These are phyloP conservation scores for Lindbergichthys nudifrons DNA, from an alignment of 2,797 vertebrate genomes.

Conservation along the genomic window DNA sequence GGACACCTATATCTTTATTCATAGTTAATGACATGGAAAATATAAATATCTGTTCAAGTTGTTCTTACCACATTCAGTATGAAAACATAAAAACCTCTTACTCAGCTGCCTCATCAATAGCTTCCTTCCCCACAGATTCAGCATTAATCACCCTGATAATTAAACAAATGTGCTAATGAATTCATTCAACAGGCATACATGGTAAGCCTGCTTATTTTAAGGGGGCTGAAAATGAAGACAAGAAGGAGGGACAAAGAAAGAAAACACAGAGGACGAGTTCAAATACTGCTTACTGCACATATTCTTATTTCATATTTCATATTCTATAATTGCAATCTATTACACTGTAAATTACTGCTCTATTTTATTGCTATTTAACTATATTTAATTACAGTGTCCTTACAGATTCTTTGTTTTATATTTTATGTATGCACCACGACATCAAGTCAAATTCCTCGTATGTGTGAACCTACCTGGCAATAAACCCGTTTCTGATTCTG, in stretches of 20 bases:
- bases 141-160: slow-evolving; percentile 62
- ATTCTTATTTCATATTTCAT: too few relatives aligned
- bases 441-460: too few relatives aligned
- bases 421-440: too few relatives aligned
- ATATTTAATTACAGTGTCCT: too few relatives aligned
- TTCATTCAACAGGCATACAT: slow-evolving; percentile 56
- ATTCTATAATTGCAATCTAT: too few relatives aligned
- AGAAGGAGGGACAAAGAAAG: slow-evolving; percentile 10
- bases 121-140: slow-evolving; percentile 32
- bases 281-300: too few relatives aligned
- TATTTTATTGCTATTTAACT: too few relatives aligned
- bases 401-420: too few relatives aligned
- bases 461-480: too few relatives aligned
- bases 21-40: neutral
- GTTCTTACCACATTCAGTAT: slow-evolving; percentile 7
- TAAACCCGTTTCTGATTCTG: too few relatives aligned
- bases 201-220: slow-evolving; percentile 28
- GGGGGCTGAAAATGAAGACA: slow-evolving; percentile 15
- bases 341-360: too few relatives aligned
- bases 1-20: neutral
- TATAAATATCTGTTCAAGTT: slow-evolving; percentile 4
- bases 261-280: slow-evolving; percentile 2
- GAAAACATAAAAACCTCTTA: slow-evolving; percentile 43
- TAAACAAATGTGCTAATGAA: slow-evolving; percentile 64
- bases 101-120: slow-evolving; percentile 42